Evolutionary conservation across 2,888 invertebrate genomes (phyloP).

Genomic region (Drosophila suboccidentalis): DNA sequence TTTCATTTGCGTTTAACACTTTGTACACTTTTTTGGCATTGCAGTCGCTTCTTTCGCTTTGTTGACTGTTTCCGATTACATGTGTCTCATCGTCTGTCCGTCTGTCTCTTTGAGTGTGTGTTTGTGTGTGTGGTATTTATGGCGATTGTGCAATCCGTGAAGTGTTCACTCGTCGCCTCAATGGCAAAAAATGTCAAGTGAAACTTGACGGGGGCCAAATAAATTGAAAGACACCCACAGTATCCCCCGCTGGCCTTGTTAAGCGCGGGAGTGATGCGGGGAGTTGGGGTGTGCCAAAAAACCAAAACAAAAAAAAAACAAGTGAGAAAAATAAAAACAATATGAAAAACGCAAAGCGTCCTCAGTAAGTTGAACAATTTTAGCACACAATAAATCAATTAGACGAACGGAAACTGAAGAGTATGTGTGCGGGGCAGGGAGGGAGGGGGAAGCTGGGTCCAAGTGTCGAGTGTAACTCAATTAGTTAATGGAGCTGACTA

Average conservation of each 20-base stretch:
- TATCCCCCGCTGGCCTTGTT: conserved; percentile 32
- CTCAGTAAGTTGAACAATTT: conserved; percentile 42
- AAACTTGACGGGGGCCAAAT: conserved; percentile 43
- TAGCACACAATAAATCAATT: conserved; percentile 53
- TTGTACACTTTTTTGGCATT: conserved; percentile 41
- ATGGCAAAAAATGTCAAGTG: conserved; percentile 57
- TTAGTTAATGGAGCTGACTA: conserved; percentile 61
- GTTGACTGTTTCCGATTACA: conserved; percentile 51
- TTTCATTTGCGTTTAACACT: conserved; percentile 34
- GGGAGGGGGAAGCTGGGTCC: not conserved
- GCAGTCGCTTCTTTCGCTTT: conserved; percentile 47
- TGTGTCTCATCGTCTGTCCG: conserved; percentile 4
- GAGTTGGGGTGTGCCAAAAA: not conserved
- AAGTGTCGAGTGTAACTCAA: conserved; percentile 30
- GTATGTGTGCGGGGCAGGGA: not conserved
- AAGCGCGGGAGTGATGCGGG: not conserved
- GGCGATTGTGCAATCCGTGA: conserved; percentile 53
- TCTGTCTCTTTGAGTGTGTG: not conserved
- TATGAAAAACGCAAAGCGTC: conserved; percentile 28
- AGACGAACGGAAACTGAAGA: conserved; percentile 7
- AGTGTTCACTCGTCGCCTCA: conserved; percentile 45
- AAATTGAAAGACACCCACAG: conserved; percentile 48
- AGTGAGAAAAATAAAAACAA: not conserved
- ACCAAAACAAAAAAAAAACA: not conserved
- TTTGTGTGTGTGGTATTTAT: conserved; percentile 25